Conservation (phyloP, 2,797 vertebrate genomes). For the Anguilla anguilla region DNA sequence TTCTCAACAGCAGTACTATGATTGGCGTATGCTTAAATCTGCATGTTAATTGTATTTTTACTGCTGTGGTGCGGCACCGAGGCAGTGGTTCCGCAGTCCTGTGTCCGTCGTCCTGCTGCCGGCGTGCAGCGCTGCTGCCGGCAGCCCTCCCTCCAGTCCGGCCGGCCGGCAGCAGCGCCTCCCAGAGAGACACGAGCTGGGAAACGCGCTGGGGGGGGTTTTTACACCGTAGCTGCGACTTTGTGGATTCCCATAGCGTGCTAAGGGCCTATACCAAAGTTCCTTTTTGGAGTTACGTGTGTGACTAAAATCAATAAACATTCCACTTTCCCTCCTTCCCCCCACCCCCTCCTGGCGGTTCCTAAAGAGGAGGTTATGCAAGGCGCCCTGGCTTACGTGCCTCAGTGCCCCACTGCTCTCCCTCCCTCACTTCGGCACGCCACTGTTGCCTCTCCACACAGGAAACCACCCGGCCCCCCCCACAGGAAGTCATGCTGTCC, state of each 20-base stretch:
- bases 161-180: background rate
- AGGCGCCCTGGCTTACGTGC: slow-evolving; percentile 65
- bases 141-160: slow-evolving; percentile 6
- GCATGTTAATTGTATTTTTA: background rate
- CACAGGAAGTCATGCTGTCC: slow-evolving; percentile 76
- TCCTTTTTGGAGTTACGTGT: slow-evolving; percentile 75
- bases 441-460: slow-evolving; percentile 60
- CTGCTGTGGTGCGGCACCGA: slow-evolving; percentile 6
- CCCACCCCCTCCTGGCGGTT: slow-evolving; percentile 45
- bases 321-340: slow-evolving; percentile 22
- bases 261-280: slow-evolving; percentile 72
- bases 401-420: slow-evolving; percentile 53
- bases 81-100: background rate
- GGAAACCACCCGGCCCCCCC: slow-evolving; percentile 58
- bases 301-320: slow-evolving; percentile 87
- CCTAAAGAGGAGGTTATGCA: slow-evolving; percentile 68
- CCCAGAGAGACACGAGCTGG: background rate
- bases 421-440: slow-evolving; percentile 44
- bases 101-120: background rate
- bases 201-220: background rate
- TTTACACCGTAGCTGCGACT: slow-evolving; percentile 1
- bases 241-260: slow-evolving; percentile 76
- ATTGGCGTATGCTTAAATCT: background rate
- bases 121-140: too few species aligned
- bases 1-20: background rate